These are phyloP conservation scores for Grammomys surdaster DNA, from an alignment of 2,113 vertebrate species.

Conservation along the genomic window DNA sequence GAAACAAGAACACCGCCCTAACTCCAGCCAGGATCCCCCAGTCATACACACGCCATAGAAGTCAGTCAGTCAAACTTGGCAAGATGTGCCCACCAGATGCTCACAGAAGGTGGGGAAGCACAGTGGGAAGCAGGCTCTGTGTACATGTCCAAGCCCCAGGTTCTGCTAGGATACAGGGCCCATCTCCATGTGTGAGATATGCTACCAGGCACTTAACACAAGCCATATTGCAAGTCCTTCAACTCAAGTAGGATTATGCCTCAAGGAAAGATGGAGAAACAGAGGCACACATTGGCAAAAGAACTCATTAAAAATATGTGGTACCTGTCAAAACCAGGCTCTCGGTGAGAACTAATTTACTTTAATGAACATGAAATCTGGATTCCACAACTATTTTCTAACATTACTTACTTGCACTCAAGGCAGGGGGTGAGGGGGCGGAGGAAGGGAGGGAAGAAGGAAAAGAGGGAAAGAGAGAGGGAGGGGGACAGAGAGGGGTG, in stretches of 20 bases:
- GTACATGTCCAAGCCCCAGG: neutral
- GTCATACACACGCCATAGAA: neutral
- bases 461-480: neutral
- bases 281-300: neutral
- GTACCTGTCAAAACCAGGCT: neutral
- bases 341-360: conserved; percentile 16
- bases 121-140: neutral
- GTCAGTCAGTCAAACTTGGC: neutral
- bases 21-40: conserved; percentile 15
- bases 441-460: no score
- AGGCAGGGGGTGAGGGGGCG: neutral
- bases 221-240: neutral
- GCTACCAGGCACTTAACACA: no score
- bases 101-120: neutral
- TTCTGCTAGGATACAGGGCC: rapidly evolving
- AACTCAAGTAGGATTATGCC: neutral
- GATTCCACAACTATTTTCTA: neutral
- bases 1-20: neutral
- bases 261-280: neutral
- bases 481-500: neutral
- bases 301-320: neutral
- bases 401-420: neutral
- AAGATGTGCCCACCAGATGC: no score
- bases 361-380: conserved; percentile 15
- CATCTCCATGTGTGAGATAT: neutral